These are phyloP conservation scores for Steromphala cineraria DNA, from an alignment of 2,888 invertebrate species.

Conservation along the genomic window DNA sequence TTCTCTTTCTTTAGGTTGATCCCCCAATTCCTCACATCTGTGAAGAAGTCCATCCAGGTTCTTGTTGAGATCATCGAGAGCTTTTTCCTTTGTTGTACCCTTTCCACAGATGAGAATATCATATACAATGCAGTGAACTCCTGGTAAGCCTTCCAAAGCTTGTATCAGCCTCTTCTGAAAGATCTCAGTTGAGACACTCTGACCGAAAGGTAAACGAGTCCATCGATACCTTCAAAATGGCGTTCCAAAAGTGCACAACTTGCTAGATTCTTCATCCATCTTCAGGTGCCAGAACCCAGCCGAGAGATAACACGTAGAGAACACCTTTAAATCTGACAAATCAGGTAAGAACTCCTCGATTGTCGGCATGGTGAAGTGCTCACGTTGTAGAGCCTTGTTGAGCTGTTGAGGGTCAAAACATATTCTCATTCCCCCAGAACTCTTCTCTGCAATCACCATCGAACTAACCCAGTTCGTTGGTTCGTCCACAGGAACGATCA, in stretches of 20 bases:
- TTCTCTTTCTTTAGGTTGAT: conserved; percentile 30
- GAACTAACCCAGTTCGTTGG: conserved; percentile 31
- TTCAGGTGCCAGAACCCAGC: conserved; percentile 29
- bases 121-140: conserved; percentile 37
- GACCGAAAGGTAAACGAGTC: conserved; percentile 37
- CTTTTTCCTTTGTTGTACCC: not conserved
- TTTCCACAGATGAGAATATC: conserved; percentile 38
- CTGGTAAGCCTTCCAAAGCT: conserved; percentile 30
- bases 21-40: conserved; percentile 21
- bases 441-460: conserved; percentile 26
- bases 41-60: conserved; percentile 31
- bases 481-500: conserved; percentile 26
- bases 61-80: conserved; percentile 32
- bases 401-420: conserved; percentile 32
- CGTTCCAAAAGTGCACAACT: conserved; percentile 22
- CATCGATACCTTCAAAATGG: conserved; percentile 19
- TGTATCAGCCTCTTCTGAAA: conserved; percentile 34
- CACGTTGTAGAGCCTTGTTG: conserved; percentile 30
- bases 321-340: conserved; percentile 23
- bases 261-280: conserved; percentile 27
- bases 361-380: conserved; percentile 17
- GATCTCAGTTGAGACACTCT: conserved; percentile 31
- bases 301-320: conserved; percentile 26
- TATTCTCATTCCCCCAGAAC: conserved; percentile 13
- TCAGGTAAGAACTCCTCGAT: conserved; percentile 28